Percentiles rank a stretch among this genome's conserved stretches.
phyloP scores from a whole-genome alignment of 2,797 vertebrate genomes.

The Lagocephalus sceleratus region DNA sequence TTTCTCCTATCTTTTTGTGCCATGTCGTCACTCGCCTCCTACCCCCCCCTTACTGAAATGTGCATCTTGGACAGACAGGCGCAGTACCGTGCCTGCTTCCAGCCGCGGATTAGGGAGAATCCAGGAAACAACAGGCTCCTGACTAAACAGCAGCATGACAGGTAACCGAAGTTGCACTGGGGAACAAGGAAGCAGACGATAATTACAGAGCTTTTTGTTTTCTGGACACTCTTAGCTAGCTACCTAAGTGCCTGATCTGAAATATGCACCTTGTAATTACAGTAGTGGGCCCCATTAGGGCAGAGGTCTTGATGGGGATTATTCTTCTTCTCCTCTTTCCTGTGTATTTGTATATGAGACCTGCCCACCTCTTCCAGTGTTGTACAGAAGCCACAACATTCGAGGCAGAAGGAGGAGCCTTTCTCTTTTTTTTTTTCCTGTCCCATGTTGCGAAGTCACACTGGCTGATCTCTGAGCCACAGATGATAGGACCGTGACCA shows the following conservation, averaged over 20 bases:
- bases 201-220: constrained; percentile 87
- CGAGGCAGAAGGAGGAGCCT: constrained; percentile 47
- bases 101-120: constrained; percentile 79
- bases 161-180: constrained; percentile 77
- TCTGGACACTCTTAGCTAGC: constrained; percentile 81
- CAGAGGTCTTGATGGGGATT: constrained; percentile 81
- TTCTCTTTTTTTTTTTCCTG: constrained; percentile 49
- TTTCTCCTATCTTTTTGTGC: constrained; percentile 85
- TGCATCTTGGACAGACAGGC: constrained; percentile 77
- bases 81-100: constrained; percentile 75
- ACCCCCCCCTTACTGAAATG: constrained; percentile 72
- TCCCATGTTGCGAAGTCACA: constrained; percentile 49
- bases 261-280: constrained; percentile 86
- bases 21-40: constrained; percentile 78
- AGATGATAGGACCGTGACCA: constrained; percentile 46
- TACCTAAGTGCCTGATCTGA: constrained; percentile 85
- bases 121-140: constrained; percentile 76
- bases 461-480: constrained; percentile 50
- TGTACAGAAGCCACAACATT: constrained; percentile 58
- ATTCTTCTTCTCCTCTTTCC: constrained; percentile 68
- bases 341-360: constrained; percentile 41
- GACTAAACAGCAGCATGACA: constrained; percentile 79
- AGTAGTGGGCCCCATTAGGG: constrained; percentile 84
- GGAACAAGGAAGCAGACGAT: constrained; percentile 78
- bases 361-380: constrained; percentile 56